Conservation (phyloP, 2,113 vertebrate genomes). For the Elaphurus davidianus region DNA sequence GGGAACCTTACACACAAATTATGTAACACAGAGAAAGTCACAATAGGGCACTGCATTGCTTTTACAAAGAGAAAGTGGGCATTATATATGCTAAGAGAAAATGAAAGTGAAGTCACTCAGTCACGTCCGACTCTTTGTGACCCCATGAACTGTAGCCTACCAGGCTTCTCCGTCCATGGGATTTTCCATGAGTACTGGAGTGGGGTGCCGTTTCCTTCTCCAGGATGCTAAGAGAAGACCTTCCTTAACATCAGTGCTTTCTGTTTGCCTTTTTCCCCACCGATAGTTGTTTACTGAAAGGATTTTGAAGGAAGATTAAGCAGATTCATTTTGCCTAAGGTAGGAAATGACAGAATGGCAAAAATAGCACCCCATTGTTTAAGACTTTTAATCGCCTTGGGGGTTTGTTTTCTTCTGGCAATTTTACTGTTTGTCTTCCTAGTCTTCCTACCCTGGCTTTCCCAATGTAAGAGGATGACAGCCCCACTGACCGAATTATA, state of each 20-base stretch:
- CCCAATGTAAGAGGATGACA: neutral
- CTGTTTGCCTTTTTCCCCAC: neutral
- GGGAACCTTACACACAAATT: neutral
- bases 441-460: neutral
- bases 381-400: neutral
- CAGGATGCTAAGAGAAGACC: neutral
- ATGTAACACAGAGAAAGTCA: neutral
- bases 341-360: neutral
- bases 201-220: too few relatives aligned
- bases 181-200: too few relatives aligned
- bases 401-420: neutral
- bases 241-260: neutral
- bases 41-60: neutral
- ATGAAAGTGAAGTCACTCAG: too few relatives aligned
- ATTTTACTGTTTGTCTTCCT: neutral
- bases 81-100: neutral
- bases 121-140: too few relatives aligned
- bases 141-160: too few relatives aligned
- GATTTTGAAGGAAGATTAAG: neutral
- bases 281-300: neutral
- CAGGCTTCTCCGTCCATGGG: too few relatives aligned
- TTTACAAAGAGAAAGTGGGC: neutral
- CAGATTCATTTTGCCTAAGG: neutral
- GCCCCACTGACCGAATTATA: neutral
- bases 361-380: neutral